Evolutionary conservation across 92 coral and sea anemone species (phyloP).

Genomic region (Micromussa lordhowensis): DNA sequence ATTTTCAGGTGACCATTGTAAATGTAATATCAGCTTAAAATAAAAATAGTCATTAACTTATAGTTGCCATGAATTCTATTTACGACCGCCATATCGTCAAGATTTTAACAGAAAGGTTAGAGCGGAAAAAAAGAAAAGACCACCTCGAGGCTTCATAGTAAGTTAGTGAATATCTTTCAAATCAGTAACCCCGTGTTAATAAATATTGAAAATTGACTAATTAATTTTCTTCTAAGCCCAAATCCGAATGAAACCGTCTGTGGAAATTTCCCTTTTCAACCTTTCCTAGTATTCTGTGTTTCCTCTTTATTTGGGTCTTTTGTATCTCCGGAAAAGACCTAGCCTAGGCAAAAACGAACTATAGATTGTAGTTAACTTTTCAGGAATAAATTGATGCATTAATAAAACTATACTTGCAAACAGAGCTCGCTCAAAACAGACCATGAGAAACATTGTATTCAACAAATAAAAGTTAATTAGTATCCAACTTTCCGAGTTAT

Average conservation of each 20-base stretch:
- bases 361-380: not conserved
- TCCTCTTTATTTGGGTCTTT: too few species aligned
- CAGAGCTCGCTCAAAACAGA: not conserved
- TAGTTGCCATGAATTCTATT: not conserved
- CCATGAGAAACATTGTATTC: not conserved
- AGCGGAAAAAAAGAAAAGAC: not conserved
- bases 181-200: not conserved
- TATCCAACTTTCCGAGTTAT: not conserved
- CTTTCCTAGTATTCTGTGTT: not conserved
- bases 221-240: not conserved
- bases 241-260: too few species aligned
- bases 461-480: not conserved
- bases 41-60: not conserved
- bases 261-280: not conserved
- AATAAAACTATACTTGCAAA: not conserved
- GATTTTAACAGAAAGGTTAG: not conserved
- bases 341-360: not conserved
- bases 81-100: too few species aligned
- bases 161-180: not conserved
- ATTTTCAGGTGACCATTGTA: not conserved
- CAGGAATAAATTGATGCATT: not conserved
- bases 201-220: not conserved
- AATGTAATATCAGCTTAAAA: not conserved
- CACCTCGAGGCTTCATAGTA: not conserved
- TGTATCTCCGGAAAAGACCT: not conserved